Base-by-base conservation (phyloP, 2,113 vertebrate genomes). In the Haemorhous mexicanus region DNA sequence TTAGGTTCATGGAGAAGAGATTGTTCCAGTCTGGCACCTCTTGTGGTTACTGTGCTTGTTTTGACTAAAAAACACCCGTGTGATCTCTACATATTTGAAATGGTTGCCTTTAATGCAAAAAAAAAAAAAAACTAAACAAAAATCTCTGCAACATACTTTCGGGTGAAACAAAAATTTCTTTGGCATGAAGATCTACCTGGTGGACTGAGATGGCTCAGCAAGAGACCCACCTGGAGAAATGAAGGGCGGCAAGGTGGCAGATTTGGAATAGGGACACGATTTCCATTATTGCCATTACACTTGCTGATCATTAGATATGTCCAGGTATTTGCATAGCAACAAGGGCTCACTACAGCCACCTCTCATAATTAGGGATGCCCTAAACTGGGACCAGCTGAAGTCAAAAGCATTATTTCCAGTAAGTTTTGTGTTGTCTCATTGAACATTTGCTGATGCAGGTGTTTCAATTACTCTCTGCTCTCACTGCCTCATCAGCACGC, bases 81-180 rank as follows among this genome's bases (percentile, higher is more conserved):
- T 81, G 83, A 91, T 93, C 88, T 67, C 80, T 81, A 89, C 95
- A 96, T 95, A 95, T 80, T 95, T 96, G 80, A 96, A 90, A 96
- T 94, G 79, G 85, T 96, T 95, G 91, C 66, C 75, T 95, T 85
- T 58, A 93, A 93, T 64, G 53, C 33, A 79, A 90, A 89, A 74
- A 61, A 59, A 58, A 64, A 70, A 94, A 95, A 47, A 33, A 77
- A 33, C 81, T 59, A 85, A 90, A 67, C 66, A 94, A 90, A 89
- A 89, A 76, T 73, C 56, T 39, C 59, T 14, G 6, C 61, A 55
- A 61, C 8, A 75, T 58, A 56, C 22, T 93, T 90, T 63, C 37
- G 75, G 62, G 27, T 44, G 11, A 46, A 93, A 62, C 75, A 66
- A 63, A 35, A 58, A 62, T 22, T 59, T 43, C 37, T 83, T 35